Percentiles rank a stretch among this genome's conserved stretches.
These are phyloP conservation scores for Ennomos erosarius DNA, from an alignment of 2,888 invertebrate genomes.

Conservation along the genomic window DNA sequence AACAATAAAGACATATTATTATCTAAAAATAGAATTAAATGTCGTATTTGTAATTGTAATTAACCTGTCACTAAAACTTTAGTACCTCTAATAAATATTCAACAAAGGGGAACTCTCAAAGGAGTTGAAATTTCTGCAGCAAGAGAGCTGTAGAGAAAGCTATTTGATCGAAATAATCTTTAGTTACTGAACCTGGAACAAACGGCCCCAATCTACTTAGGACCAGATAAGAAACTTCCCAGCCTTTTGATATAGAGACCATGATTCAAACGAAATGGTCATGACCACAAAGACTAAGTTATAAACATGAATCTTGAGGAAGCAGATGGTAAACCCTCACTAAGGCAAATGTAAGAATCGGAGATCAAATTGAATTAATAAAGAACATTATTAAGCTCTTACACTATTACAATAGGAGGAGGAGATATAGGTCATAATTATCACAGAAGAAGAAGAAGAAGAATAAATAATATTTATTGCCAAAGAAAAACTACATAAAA, in stretches of 20 bases:
- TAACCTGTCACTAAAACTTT: slow-evolving; percentile 6
- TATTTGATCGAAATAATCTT: slow-evolving; percentile 47
- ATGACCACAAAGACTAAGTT: slow-evolving; percentile 43
- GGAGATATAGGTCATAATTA: too few species aligned
- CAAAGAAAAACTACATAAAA: too few species aligned
- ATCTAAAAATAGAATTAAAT: too few species aligned
- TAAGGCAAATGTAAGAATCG: too few species aligned
- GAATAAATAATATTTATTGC: too few species aligned
- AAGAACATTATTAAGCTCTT: too few species aligned
- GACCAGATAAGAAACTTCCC: slow-evolving; percentile 56
- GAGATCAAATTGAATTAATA: too few species aligned
- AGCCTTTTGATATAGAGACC: slow-evolving; percentile 44
- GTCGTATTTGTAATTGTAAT: too few species aligned
- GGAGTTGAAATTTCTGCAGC: slow-evolving; percentile 39
- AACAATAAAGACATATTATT: too few species aligned
- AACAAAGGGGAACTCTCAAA: slow-evolving; percentile 43
- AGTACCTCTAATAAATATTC: slow-evolving; percentile 39
- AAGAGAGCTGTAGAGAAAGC: slow-evolving; percentile 23
- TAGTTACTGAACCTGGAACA: slow-evolving; percentile 48
- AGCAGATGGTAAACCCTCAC: slow-evolving; percentile 6
- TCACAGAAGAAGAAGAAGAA: too few species aligned
- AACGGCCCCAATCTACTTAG: slow-evolving; percentile 47
- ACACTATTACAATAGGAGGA: too few species aligned
- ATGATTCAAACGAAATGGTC: slow-evolving; percentile 46
- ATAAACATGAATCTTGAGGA: slow-evolving; percentile 49